phyloP scores from a whole-genome alignment of 2,888 invertebrate species.

The Tricholauxania praeusta region DNA sequence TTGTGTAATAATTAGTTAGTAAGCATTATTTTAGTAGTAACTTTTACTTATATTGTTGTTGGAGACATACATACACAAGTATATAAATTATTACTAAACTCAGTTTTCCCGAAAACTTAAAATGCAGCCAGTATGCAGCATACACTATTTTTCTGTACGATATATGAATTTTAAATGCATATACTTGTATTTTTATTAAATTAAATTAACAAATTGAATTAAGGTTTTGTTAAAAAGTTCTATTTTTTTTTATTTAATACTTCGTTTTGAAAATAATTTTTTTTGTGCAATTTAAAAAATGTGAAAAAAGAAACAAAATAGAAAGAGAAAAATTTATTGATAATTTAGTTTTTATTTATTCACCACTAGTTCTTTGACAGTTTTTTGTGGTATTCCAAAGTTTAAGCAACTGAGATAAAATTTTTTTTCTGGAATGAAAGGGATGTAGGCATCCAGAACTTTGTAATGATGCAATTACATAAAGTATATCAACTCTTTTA shows the following conservation, averaged over 20 bases:
- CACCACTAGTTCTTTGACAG: background rate
- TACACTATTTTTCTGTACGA: slow-evolving; percentile 2
- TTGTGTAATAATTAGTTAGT: slow-evolving; percentile 43
- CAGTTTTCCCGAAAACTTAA: slow-evolving; percentile 5
- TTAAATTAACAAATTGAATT: slow-evolving; percentile 24
- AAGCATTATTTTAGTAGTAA: slow-evolving; percentile 25
- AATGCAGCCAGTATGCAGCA: background rate
- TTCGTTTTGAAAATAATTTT: slow-evolving; percentile 45
- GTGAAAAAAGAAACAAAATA: slow-evolving; percentile 19
- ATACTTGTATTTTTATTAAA: slow-evolving; percentile 21
- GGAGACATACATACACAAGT: slow-evolving; percentile 1
- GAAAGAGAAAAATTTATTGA: background rate
- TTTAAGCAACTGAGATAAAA: no score
- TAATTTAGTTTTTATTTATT: no score
- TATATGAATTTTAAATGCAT: slow-evolving; percentile 27
- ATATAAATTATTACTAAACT: no score
- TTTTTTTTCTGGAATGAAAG: no score
- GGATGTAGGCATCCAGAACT: no score
- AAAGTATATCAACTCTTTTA: no score
- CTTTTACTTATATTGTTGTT: background rate
- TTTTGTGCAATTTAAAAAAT: slow-evolving; percentile 42
- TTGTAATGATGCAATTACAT: no score
- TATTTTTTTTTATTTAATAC: slow-evolving; percentile 45
- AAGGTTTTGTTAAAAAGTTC: slow-evolving; percentile 28
- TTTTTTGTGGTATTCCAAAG: no score